A percentile compares a stretch with the other conserved stretches of the same genome.
phyloP scores from a whole-genome alignment of 2,113 vertebrate species.

The Ceyx melanurus region DNA sequence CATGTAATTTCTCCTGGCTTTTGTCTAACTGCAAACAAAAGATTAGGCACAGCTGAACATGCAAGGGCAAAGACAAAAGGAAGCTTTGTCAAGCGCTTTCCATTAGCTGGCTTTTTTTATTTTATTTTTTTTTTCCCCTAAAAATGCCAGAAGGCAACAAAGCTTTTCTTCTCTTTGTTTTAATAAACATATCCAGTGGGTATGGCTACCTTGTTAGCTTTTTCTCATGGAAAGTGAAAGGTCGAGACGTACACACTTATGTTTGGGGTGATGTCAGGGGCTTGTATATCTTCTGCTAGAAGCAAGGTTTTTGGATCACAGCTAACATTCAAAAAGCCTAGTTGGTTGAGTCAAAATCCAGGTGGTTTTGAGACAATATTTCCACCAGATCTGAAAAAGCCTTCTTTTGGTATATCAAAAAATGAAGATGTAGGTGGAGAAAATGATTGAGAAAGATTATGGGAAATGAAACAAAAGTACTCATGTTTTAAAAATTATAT shows the following conservation, averaged over 20 bases:
- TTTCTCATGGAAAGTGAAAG: background rate
- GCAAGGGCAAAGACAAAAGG: slow-evolving; percentile 20
- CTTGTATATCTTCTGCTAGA: background rate
- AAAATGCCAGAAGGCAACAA: background rate
- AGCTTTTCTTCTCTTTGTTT: slow-evolving; percentile 23
- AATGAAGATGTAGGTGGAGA: no score
- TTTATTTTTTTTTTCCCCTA: background rate
- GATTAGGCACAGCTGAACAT: slow-evolving; percentile 16
- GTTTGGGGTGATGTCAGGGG: background rate
- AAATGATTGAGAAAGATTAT: no score
- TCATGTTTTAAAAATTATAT: no score
- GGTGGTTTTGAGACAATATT: no score
- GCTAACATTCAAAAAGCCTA: background rate
- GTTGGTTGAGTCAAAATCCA: background rate
- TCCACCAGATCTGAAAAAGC: no score
- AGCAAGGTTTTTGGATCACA: background rate
- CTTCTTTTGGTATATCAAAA: no score
- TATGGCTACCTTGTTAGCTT: background rate
- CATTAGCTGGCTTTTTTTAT: background rate
- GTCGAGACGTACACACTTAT: background rate
- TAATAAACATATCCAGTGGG: background rate
- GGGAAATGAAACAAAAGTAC: no score
- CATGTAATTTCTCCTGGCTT: slow-evolving; percentile 47
- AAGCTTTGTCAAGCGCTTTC: slow-evolving; percentile 6
- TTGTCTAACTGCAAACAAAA: slow-evolving; percentile 42